Conservation (phyloP, 2,888 invertebrate genomes). For the Volucella inanis region DNA sequence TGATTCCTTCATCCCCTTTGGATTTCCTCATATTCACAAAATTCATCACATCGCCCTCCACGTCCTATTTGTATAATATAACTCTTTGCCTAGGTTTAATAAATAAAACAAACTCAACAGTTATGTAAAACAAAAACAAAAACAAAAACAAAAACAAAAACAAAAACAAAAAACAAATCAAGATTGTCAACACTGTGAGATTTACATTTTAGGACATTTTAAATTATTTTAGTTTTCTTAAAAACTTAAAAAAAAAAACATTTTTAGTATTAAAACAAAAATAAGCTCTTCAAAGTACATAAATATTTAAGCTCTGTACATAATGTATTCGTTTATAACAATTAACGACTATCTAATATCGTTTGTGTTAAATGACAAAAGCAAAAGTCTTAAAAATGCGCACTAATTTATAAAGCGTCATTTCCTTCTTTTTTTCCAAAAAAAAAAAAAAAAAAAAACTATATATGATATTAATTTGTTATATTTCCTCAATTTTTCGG, state of each 20-base stretch:
- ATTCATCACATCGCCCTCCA: constrained; percentile 9
- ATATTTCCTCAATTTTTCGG: constrained; percentile 16
- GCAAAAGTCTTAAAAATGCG: constrained; percentile 32
- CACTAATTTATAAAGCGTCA: constrained; percentile 39
- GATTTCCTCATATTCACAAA: constrained; percentile 25
- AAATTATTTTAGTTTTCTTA: constrained; percentile 72
- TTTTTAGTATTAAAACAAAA: constrained; percentile 12
- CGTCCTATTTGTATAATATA: constrained; percentile 38
- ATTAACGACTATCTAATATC: constrained; percentile 16
- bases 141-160: constrained; percentile 53
- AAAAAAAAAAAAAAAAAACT: too few species aligned
- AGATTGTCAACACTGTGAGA: constrained; percentile 78
- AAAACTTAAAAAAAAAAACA: constrained; percentile 45
- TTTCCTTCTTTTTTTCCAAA: not conserved
- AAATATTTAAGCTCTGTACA: constrained; percentile 68
- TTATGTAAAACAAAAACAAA: constrained; percentile 47
- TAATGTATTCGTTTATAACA: constrained; percentile 19
- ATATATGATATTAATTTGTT: constrained; percentile 38
- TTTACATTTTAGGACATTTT: constrained; percentile 74
- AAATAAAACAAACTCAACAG: constrained; percentile 70
- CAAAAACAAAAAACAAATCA: constrained; percentile 51
- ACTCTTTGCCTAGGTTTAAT: constrained; percentile 66
- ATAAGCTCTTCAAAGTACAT: constrained; percentile 67
- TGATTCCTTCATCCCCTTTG: not conserved
- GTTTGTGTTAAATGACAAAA: constrained; percentile 53